phyloP scores from a whole-genome alignment of 2,797 vertebrate genomes.

The Anomalospiza imberbis region DNA sequence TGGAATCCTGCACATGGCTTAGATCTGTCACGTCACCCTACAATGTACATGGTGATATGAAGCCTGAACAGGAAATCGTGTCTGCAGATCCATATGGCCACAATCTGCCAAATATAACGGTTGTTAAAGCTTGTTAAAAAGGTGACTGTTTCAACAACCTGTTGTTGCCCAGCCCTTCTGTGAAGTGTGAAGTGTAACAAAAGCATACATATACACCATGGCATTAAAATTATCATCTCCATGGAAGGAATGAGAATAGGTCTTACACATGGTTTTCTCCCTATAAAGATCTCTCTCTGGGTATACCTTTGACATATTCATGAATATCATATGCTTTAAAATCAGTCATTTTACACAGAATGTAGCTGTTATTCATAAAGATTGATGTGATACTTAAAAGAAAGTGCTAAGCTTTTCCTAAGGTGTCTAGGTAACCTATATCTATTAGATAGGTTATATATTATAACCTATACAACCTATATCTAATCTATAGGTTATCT shows the following conservation, averaged over 20 bases:
- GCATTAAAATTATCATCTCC: background rate
- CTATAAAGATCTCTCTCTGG: background rate
- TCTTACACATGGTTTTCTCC: slow-evolving; percentile 30
- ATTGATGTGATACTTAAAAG: slow-evolving; percentile 54
- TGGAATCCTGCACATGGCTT: background rate
- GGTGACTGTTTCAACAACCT: background rate
- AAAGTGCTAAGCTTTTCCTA: slow-evolving; percentile 52
- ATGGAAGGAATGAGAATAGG: background rate
- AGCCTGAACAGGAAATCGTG: background rate
- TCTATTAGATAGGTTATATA: too few species aligned
- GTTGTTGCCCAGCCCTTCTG: background rate
- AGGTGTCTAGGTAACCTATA: slow-evolving; percentile 37
- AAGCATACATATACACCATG: background rate
- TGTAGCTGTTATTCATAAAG: slow-evolving; percentile 35
- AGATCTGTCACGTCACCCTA: background rate
- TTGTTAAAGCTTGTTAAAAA: background rate
- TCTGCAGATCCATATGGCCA: slow-evolving; percentile 23
- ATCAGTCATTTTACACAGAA: slow-evolving; percentile 54
- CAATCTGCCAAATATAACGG: background rate
- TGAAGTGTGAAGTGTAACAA: background rate
- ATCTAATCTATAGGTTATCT: too few species aligned
- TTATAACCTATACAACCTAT: too few species aligned
- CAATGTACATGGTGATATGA: background rate
- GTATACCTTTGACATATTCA: slow-evolving; percentile 38
- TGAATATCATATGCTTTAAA: slow-evolving; percentile 58